Base-by-base conservation (phyloP, 2,797 vertebrate genomes). In the Bradypodion pumilum region DNA sequence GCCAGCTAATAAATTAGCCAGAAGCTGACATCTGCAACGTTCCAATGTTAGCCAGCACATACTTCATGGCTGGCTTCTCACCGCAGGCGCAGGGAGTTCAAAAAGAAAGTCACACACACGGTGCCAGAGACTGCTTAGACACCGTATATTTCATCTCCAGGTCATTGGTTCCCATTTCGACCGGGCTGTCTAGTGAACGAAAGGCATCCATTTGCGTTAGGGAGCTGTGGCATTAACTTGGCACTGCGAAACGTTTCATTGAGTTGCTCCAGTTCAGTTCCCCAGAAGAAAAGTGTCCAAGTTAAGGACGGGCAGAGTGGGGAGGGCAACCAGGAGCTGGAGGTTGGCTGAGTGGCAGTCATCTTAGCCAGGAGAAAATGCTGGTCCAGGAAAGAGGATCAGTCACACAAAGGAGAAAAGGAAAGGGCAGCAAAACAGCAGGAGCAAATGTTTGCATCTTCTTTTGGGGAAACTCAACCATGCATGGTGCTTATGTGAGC, bases 1-100 rank as follows among this genome's bases (percentile, higher is more conserved):
- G 86, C 85, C 80, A 62, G 83, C 63, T 88, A 81, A 88, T 85
- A 75, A 79, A 70, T 27, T 15, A 29, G 37, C 27, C 6, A 37
- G 70, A 7, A 59, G n/a, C 62, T 77, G 63, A 70, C 37, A 32
- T 82, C 82, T 81, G 60, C 62, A 70, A 44, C 75, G 60, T 68
- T 37, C 42, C 49, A 83, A 29, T 72, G 4, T 40, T 21, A 68
- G 74, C 1, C 35, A 12, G 1, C 1, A 1, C 27, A 29, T 86
- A 46, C 68, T 75, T 82, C 60, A 60, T 0, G 0, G 23, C 27
- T 16, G 9, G 19, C 32, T 82, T 59, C 79, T 65, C 15, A 2
- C 40, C 82, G 21, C 9, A 21, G 80, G 40, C 1, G 40, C 4
- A 19, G 40, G 35, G 2, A 75, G 44, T 63, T 46, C 52, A 78